These are phyloP conservation scores for Papilio gigon DNA, from an alignment of 2,888 invertebrate species.

Conservation along the genomic window DNA sequence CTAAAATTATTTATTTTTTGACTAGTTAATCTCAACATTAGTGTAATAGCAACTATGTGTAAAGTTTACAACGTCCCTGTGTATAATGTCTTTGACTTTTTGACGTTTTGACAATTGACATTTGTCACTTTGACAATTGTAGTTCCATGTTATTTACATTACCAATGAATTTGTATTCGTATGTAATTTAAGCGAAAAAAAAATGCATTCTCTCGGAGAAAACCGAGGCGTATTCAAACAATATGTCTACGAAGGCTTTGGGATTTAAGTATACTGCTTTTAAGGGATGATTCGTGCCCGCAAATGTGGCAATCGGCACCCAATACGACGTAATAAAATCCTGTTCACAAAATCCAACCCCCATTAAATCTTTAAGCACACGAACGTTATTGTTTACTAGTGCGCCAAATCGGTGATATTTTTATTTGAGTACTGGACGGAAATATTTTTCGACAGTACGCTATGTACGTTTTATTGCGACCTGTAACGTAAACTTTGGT, in stretches of 20 bases:
- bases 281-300: background rate
- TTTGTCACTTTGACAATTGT: too few species aligned
- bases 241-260: background rate
- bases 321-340: conserved; percentile 26
- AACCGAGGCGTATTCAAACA: background rate
- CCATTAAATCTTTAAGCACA: conserved; percentile 16
- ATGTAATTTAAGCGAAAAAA: background rate
- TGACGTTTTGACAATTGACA: too few species aligned
- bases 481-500: too few species aligned
- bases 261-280: conserved; percentile 1
- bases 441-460: background rate
- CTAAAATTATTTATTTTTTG: too few species aligned
- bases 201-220: background rate
- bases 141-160: too few species aligned
- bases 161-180: too few species aligned
- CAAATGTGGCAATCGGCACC: conserved; percentile 17
- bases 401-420: background rate
- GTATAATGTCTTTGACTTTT: too few species aligned
- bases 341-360: conserved; percentile 19
- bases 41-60: too few species aligned
- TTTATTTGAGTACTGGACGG: background rate
- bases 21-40: too few species aligned
- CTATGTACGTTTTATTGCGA: too few species aligned
- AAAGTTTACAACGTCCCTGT: too few species aligned
- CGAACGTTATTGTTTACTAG: conserved; percentile 1